These are phyloP conservation scores for Sebastes diaconus DNA, from an alignment of 2,797 vertebrate genomes.

Conservation along the genomic window DNA sequence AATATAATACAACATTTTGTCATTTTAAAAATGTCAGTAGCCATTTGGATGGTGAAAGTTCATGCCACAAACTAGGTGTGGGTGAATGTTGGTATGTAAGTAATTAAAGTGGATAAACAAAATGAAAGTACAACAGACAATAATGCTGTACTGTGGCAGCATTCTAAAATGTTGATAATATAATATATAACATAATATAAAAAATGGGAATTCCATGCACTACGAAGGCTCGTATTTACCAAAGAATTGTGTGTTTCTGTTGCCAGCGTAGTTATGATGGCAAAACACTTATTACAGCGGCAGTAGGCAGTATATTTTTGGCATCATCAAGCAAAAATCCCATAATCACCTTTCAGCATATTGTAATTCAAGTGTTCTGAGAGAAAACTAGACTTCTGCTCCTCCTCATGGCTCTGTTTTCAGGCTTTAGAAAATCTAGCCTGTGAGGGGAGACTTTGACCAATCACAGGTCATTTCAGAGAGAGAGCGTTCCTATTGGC, in stretches of 20 bases:
- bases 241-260: constrained; percentile 4
- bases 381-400: no score
- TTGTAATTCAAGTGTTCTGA: no score
- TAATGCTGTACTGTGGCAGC: constrained; percentile 3
- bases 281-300: neutral
- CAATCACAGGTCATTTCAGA: no score
- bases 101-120: neutral
- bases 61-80: neutral
- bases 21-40: constrained; percentile 1
- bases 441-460: no score
- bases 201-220: constrained; percentile 6
- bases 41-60: neutral
- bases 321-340: no score
- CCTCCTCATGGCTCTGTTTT: no score
- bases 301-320: no score
- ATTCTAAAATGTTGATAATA: constrained; percentile 9
- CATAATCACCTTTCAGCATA: no score
- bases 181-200: constrained; percentile 3
- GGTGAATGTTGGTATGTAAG: neutral
- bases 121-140: constrained; percentile 4
- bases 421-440: no score
- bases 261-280: neutral
- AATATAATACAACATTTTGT: constrained; percentile 28
- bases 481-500: no score
- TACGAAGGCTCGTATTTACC: constrained; percentile 3